These are phyloP conservation scores for Haliclystus octoradiatus DNA, from an alignment of 30 jellyfish, hydroid and myxozoan genomes.

Conservation along the genomic window DNA sequence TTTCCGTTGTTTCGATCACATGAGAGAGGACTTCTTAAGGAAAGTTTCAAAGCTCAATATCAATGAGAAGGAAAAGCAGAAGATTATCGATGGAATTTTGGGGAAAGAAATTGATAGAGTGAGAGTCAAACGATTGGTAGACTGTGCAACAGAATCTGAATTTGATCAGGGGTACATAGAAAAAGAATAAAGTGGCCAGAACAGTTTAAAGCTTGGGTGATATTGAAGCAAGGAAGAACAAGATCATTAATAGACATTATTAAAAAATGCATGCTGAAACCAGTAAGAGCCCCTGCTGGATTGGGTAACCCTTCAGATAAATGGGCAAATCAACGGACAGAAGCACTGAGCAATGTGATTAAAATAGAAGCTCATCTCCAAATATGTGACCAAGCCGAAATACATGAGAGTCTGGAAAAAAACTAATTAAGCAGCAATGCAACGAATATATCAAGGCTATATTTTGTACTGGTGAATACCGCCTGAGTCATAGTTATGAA, in stretches of 20 bases:
- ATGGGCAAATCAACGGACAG: slow-evolving; percentile 4
- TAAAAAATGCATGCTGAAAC: slow-evolving; percentile 16
- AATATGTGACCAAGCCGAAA: slow-evolving; percentile 13
- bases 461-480: slow-evolving; percentile 13
- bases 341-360: slow-evolving; percentile 9
- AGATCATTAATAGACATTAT: slow-evolving; percentile 5
- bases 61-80: background rate
- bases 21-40: too few relatives aligned
- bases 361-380: slow-evolving; percentile 4
- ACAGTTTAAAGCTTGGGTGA: slow-evolving; percentile 10
- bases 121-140: slow-evolving; percentile 3
- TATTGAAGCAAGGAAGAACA: slow-evolving; percentile 2
- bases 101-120: slow-evolving; percentile 1
- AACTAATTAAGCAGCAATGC: background rate
- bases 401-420: background rate
- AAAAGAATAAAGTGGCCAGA: too few relatives aligned
- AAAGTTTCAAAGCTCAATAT: too few relatives aligned
- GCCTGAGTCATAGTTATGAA: slow-evolving; percentile 9
- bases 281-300: slow-evolving; percentile 27
- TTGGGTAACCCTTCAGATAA: slow-evolving; percentile 18
- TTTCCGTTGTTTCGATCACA: too few relatives aligned
- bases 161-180: slow-evolving; percentile 6
- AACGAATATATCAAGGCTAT: slow-evolving; percentile 6
- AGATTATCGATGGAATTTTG: slow-evolving; percentile 3
- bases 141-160: slow-evolving; percentile 7